Evolutionary conservation across 2,888 invertebrate species (phyloP).

Genomic region (Leucozona laternaria): DNA sequence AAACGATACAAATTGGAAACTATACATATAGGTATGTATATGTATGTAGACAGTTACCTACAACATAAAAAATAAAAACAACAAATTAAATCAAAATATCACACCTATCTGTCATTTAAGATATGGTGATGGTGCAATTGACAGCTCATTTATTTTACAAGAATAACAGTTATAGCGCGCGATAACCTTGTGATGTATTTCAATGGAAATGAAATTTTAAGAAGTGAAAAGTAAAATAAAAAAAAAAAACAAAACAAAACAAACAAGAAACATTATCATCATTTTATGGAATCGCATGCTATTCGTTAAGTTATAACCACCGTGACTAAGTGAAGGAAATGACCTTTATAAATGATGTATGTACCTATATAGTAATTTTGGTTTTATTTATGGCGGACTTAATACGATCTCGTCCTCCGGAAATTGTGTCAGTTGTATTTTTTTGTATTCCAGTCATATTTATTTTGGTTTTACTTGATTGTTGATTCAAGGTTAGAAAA

Average conservation of each 20-base stretch:
- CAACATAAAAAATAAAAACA: neutral
- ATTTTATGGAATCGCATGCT: constrained; percentile 42
- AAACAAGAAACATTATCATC: constrained; percentile 25
- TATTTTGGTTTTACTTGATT: constrained; percentile 35
- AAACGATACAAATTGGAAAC: neutral
- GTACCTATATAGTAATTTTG: constrained; percentile 54
- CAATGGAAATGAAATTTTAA: constrained; percentile 59
- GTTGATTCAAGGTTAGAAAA: constrained; percentile 55
- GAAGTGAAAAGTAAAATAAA: constrained; percentile 21
- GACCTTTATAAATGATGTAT: constrained; percentile 67
- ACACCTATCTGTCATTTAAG: constrained; percentile 66
- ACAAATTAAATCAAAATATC: constrained; percentile 38
- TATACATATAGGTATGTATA: neutral
- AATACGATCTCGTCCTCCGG: constrained; percentile 67
- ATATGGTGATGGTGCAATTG: constrained; percentile 73
- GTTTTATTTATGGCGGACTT: constrained; percentile 65
- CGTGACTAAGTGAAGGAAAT: constrained; percentile 65
- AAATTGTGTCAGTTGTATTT: constrained; percentile 69
- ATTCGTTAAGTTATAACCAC: constrained; percentile 36
- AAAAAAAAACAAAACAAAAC: constrained; percentile 22
- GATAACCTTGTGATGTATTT: constrained; percentile 65
- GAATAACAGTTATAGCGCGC: constrained; percentile 62
- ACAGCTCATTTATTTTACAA: constrained; percentile 64
- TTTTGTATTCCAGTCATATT: constrained; percentile 9
- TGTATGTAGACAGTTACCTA: neutral